Conservation (phyloP, 2,797 vertebrate genomes). For the Labroides dimidiatus region DNA sequence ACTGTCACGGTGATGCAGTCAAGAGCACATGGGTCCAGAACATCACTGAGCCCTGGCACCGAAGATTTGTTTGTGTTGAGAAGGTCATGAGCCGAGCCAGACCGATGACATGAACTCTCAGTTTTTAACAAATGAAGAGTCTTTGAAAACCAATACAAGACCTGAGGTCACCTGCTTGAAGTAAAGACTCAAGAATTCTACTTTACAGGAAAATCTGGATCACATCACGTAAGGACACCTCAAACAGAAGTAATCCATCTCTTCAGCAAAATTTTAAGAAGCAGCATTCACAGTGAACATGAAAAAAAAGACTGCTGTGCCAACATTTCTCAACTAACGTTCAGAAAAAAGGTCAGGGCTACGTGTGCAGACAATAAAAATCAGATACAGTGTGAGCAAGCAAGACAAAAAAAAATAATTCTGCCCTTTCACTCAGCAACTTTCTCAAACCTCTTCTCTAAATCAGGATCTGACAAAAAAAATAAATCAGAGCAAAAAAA, state of each 20-base stretch:
- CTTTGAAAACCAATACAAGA: too few species aligned
- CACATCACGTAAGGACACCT: too few species aligned
- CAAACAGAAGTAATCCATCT: too few species aligned
- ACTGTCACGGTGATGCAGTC: constrained; percentile 18
- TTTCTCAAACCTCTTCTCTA: neutral
- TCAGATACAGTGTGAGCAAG: neutral
- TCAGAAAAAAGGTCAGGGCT: constrained; percentile 7
- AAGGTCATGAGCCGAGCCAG: neutral
- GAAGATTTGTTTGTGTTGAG: constrained; percentile 6
- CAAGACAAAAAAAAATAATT: constrained; percentile 2
- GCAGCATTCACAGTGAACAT: too few species aligned
- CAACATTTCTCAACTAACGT: constrained; percentile 5
- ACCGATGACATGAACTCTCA: neutral
- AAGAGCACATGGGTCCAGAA: constrained; percentile 26
- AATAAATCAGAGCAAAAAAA: constrained; percentile 70
- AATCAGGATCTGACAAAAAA: constrained; percentile 41
- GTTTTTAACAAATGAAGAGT: neutral
- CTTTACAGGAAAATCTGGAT: too few species aligned
- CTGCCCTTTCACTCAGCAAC: neutral
- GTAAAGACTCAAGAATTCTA: too few species aligned
- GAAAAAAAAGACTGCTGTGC: neutral
- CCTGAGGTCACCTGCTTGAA: too few species aligned
- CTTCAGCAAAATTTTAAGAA: neutral
- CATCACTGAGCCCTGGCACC: neutral
- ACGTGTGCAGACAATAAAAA: constrained; percentile 8